Conservation (phyloP, 2,888 invertebrate species). For the Disparrhopalites patrizii region DNA sequence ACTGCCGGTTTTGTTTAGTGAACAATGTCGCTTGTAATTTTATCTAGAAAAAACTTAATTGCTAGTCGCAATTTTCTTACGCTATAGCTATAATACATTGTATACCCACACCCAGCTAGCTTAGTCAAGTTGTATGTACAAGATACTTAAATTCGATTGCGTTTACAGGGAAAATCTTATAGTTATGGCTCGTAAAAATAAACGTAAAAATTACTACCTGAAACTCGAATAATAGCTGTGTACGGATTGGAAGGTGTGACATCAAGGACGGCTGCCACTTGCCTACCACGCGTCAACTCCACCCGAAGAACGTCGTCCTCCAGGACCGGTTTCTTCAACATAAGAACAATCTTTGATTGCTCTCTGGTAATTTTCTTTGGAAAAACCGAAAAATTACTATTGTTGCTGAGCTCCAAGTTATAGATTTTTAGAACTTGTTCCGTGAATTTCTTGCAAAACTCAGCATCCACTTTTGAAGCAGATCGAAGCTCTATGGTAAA, state of each 20-base stretch:
- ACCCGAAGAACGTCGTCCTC: conserved; percentile 34
- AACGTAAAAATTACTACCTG: conserved; percentile 31
- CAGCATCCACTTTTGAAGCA: conserved; percentile 37
- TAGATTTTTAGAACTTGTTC: conserved; percentile 47
- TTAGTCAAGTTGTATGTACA: neutral
- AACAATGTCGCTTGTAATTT: too few species aligned
- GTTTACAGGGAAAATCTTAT: too few species aligned
- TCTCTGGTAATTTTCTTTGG: conserved; percentile 46
- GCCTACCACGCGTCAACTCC: conserved; percentile 38
- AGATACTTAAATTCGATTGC: too few species aligned
- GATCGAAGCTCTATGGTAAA: conserved; percentile 44
- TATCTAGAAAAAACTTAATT: too few species aligned
- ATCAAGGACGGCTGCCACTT: conserved; percentile 24
- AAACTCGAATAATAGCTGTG: conserved; percentile 41
- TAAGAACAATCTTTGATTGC: conserved; percentile 43
- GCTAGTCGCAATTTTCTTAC: too few species aligned
- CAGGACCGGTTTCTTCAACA: conserved; percentile 42
- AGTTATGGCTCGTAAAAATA: too few species aligned
- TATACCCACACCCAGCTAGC: neutral
- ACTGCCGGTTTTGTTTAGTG: too few species aligned
- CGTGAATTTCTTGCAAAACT: conserved; percentile 45
- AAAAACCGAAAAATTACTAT: conserved; percentile 45
- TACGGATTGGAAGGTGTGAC: conserved; percentile 41
- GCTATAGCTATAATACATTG: neutral
- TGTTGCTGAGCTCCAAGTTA: conserved; percentile 42